Evolutionary conservation across 64 coral and sea anemone genomes (phyloP), one percentile per base, ranked within the genome.

Genomic region (Montipora efflorescens): DNA sequence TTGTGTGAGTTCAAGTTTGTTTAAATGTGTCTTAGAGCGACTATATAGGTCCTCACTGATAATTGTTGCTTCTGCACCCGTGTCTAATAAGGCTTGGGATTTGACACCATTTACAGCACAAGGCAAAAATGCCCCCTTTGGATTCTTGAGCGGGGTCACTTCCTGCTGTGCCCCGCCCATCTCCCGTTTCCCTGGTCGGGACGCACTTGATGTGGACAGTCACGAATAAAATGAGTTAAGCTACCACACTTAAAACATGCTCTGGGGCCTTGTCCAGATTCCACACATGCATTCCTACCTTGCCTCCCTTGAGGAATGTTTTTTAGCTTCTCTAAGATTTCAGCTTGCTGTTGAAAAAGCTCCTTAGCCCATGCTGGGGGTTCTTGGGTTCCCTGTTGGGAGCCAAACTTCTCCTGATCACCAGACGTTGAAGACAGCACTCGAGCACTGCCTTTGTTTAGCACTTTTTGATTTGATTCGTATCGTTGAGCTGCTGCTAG

Each of bases 61-160:
- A 48, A 93, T 57, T 67, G 58, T 69, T 47, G 77, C 91, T 28
- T 82, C 70, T 19, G 74, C 83, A 23, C 91, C 74, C 48, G 53
- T 77, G 66, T 64, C 91, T 28, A 78, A 11, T 46, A 91, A 64
- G 14, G 81, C 74, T 22, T 71, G 79, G 21, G 72, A 66, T 2
- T 59, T 49, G 5, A 90, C 53, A 67, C 72, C 75, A 90, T 79
- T 79, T 18, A 77, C 11, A 89, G 18, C 2, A 61, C 71, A 78
- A 57, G 75, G 25, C 59, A 89, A 16, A 89, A 75, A 76, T 69
- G n/a, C 67, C 4, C 45, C 84, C 73, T 87, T 67, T 43, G 84
- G 25, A 49, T 67, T 66, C 46, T 50, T 28, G 84, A 68, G 66
- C 44, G 64, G 67, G 28, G 67, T 75, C 72, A 74, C 67, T 74